Base-by-base conservation (phyloP, 37 sponge, comb jelly and placozoan genomes). In the Spongilla lacustris region DNA sequence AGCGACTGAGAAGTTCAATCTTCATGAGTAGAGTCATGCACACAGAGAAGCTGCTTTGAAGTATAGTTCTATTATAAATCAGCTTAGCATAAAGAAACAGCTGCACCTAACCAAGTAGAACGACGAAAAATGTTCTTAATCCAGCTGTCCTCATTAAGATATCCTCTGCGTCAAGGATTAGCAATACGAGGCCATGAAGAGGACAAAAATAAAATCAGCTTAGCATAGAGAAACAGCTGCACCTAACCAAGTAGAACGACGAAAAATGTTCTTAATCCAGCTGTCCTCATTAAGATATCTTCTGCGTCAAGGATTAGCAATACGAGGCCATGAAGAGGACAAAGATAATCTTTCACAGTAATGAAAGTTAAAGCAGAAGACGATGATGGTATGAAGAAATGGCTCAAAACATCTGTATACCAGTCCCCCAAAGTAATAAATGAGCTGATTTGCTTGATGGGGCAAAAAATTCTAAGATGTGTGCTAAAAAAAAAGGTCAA, bases 1-100 rank as follows among this genome's bases (percentile, higher is more conserved):
- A 71, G 83, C 78, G 27, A 21, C 81, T n/a, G 83, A 78, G 30
- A 83, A 84, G 48, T 84, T 89, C 50, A 35, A 71, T 27, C 28
- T 19, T 74, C 87, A 91, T 81, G 74, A 81, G 24, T 24, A 68
- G 22, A 83, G 77, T 32, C 77, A 91, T 66, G 83, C 33, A 22
- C 91, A 91, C 71, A 71, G 83, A 68, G 87, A 86, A 29, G 91
- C 91, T 28, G 50, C 75, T 68, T 2, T 76, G 19, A 91, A 86
- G 77, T 86, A 41, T 41, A 41, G 41, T 41, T 41, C 41, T 41
- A 41, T 41, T 41, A 6, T 41, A 6, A 9, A 41, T 6, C 41
- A 41, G 41, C 41, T 9, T 41, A 41, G 41, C 41, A 6, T 41
- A 41, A 6, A 41, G 6, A 41, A 41, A 41, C 41, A 9, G 6